Conservation (phyloP, 2,888 invertebrate species). For the Alloscopus bannaensis region DNA sequence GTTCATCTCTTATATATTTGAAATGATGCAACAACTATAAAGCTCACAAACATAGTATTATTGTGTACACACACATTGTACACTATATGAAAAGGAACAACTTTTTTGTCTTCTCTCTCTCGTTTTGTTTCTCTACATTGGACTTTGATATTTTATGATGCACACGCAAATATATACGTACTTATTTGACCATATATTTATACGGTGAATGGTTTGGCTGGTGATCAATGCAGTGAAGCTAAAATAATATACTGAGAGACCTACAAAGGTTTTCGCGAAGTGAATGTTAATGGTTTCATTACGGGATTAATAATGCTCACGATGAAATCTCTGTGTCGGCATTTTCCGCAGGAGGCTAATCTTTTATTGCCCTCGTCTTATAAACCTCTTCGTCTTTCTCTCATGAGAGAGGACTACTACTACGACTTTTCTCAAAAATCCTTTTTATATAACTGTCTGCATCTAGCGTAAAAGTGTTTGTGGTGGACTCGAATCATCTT, state of each 20-base stretch:
- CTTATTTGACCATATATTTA: too few relatives aligned
- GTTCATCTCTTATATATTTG: too few relatives aligned
- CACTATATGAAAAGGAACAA: too few relatives aligned
- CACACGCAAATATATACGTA: too few relatives aligned
- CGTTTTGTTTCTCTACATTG: too few relatives aligned
- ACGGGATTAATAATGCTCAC: constrained; percentile 60
- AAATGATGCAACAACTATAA: too few relatives aligned
- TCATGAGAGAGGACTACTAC: background rate
- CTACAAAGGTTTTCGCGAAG: constrained; percentile 58
- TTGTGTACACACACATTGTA: too few relatives aligned
- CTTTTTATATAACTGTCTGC: too few relatives aligned
- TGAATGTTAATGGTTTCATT: constrained; percentile 60
- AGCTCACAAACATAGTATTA: too few relatives aligned
- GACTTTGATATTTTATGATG: background rate
- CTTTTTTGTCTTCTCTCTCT: too few relatives aligned
- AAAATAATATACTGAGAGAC: constrained; percentile 57
- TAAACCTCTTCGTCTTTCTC: constrained; percentile 15
- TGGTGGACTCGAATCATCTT: background rate
- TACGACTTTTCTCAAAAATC: too few relatives aligned
- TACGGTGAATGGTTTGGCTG: constrained; percentile 14
- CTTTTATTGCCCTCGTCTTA: constrained; percentile 58
- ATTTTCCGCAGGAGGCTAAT: constrained; percentile 57
- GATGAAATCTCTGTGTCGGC: constrained; percentile 61
- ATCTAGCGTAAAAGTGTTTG: background rate
- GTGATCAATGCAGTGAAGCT: constrained; percentile 44